Base-by-base conservation (phyloP, 2,888 invertebrate genomes). In the Drosophila testacea region DNA sequence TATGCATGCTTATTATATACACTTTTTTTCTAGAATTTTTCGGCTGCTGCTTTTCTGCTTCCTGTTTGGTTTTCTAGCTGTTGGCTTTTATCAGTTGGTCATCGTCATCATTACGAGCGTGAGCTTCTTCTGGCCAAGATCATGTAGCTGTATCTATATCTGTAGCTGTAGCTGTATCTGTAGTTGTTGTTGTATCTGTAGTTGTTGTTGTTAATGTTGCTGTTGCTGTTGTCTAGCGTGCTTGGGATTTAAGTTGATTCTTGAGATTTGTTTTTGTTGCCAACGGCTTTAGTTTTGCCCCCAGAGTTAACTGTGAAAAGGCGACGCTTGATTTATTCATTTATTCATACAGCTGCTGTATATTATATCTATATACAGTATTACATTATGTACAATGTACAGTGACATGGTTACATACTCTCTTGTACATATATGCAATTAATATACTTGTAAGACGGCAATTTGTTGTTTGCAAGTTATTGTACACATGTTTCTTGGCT, bases 281-380 rank as follows among this genome's bases (percentile, higher is more conserved):
- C 66, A 59, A 61, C 56, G 63, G 82, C 71, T 78, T 80, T 67
- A 34, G 46, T 55, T 47, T 32, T 32, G 57, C 41, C 55, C 51
- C 54, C 60, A 51, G 69, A 65, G 63, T 69, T 77, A 83, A 83
- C 83, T 88, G 88, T 83, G 86, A 77, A 88, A 77, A 85, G 83
- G 81, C 88, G 83, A 83, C 67, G 70, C 67, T 85, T 83, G 79
- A 83, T 88, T 88, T 83, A 88, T 83, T 73, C 67, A 88, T 81
- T 81, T 86, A 85, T 85, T 72, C 78, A 70, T 73, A 36, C 75
- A 69, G 75, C 79, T 70, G 78, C 75, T 60, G 51, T 63, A 57
- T 60, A 63, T 52, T 64, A 64, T 74, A 13, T 48, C n/a, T 57
- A 54, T 63, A 22, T 46, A 62, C 34, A 55, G n/a, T 48, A 39